Evolutionary conservation across 1,140 invertebrate species (phyloP).

Genomic region (Vanessa tameamea): DNA sequence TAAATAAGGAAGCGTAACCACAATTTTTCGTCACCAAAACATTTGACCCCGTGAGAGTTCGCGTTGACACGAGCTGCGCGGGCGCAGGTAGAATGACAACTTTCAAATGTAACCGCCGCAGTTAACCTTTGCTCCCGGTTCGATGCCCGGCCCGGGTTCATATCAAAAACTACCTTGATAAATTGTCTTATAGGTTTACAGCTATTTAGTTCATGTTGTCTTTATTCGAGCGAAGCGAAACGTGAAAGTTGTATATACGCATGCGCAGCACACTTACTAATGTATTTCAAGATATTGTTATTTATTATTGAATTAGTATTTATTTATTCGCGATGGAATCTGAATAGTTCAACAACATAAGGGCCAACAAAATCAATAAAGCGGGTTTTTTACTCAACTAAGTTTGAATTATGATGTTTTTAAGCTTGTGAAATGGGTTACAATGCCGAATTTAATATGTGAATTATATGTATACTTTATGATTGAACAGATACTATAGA

Average conservation of each 20-base stretch:
- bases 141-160: constrained; percentile 10
- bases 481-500: no score
- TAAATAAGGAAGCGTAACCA: neutral
- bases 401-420: no score
- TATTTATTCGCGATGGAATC: neutral
- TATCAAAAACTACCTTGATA: constrained; percentile 18
- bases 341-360: no score
- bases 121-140: constrained; percentile 27
- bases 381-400: no score
- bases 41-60: constrained; percentile 7
- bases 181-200: constrained; percentile 4
- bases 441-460: no score
- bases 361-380: no score
- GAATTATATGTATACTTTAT: no score
- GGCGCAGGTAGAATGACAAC: constrained; percentile 21
- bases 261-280: neutral
- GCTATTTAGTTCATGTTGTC: neutral
- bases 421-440: no score
- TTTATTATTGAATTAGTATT: neutral
- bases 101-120: constrained; percentile 25
- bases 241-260: neutral
- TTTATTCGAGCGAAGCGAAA: neutral
- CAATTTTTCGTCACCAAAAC: constrained; percentile 3
- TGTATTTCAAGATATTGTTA: neutral
- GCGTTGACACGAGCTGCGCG: constrained; percentile 3